Evolutionary conservation across 2,797 vertebrate species (phyloP), one percentile per base, ranked within the genome.

Genomic region (Bradypodion pumilum): DNA sequence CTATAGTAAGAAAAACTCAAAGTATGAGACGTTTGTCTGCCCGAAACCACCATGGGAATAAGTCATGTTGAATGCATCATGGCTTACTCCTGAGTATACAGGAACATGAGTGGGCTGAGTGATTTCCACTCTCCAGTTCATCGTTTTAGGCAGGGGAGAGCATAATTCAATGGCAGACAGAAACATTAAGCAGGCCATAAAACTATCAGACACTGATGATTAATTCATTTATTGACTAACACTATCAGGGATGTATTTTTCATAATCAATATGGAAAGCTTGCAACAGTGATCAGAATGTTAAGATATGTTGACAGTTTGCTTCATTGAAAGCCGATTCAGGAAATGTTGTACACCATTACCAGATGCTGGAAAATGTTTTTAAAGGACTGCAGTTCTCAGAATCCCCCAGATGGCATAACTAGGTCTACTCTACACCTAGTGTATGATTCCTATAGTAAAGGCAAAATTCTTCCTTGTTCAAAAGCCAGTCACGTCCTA

Each of bases 151-250:
- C 90, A 85, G 90, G 92, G 80, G 35, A 81, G 85, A 82, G 84
- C 84, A 89, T 94, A 94, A 94, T 89, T 94, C 92, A 94, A 88
- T 87, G 91, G 91, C 90, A 89, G 92, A 93, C 92, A 93, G 92
- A 78, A 87, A 91, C 93, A 94, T 94, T 92, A 93, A 77, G 91
- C 40, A 76, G 76, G 88, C 72, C 88, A 86, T 94, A 93, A 94
- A 94, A 46, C 87, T 75, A 85, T 91, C 93, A 90, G 62, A 29
- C n/a, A 5, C 8, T 35, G 3, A 84, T 84, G 78, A 94, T 93
- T 92, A 91, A 94, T 88, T 82, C 70, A 44, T 80, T 40, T 81
- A 42, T 92, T 90, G 94, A 94, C 91, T 90, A 92, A 81, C 10
- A 69, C 89, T 90, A 92, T 92, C 92, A 83, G 91, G 87, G 86